Base-by-base conservation (phyloP, 2,888 invertebrate species). In the Cantharis rustica region DNA sequence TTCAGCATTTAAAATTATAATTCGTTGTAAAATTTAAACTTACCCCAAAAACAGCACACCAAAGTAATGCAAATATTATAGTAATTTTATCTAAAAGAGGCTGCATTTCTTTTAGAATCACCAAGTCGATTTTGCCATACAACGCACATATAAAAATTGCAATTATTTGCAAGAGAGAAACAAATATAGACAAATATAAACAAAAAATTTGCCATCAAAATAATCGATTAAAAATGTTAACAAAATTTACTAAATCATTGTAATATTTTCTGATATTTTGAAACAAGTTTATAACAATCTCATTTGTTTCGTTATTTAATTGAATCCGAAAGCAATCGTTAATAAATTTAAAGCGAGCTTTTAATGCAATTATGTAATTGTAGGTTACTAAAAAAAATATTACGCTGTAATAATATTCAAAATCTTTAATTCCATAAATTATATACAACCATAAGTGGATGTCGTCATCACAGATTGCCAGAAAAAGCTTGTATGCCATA, bases 161-260 rank as follows among this genome's bases (percentile, higher is more conserved):
- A 10, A 62, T 23, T 16, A 61, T n/a, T 26, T 71, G 62, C 11
- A 71, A 16, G 7, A 71, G 26, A 23, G 26, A 23, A 3, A 62
- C 10, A 0, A 23, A 26, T 13, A 71, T 23, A 0, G 69, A 17
- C 3, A 69, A 13, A 3, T 16, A 17, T 0, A 31, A 11, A 47
- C 3, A 3, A 9, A 69, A 16, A 13, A 69, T 69, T 69, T 69
- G 69, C 69, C 69, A 69, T 16, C 69, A 47, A 69, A 69, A 69
- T 10, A 69, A 17, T 27, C 47, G 31, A 13, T 69, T 69, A 13
- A 69, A 69, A 11, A 69, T 69, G 7, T 16, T n/a, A 13, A 31
- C 16, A 2, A 27, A 16, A 27, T 26, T 27, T 16, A 16, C 13
- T 31, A 62, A 62, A 7, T 26, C 16, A 3, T 11, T 13, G 15